Conservation (phyloP, 1,140 invertebrate genomes). For the Heliconius melpomene region DNA sequence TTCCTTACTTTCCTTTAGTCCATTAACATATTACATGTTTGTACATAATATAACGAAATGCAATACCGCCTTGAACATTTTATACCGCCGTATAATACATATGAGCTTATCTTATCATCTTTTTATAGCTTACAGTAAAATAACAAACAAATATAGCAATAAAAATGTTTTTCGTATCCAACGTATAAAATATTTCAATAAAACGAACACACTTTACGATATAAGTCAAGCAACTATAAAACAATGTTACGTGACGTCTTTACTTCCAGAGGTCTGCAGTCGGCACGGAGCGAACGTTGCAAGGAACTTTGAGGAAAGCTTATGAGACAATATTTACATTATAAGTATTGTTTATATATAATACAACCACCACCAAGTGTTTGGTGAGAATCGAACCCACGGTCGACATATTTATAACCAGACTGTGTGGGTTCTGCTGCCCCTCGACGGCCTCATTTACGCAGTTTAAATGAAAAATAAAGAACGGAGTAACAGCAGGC, state of each 20-base stretch:
- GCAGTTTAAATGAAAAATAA: no score
- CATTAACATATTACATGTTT: background rate
- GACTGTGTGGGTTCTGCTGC: no score
- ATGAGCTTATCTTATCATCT: slow-evolving; percentile 28
- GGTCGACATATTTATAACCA: no score
- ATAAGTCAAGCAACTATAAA: slow-evolving; percentile 29
- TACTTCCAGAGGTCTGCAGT: background rate
- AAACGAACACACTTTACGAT: slow-evolving; percentile 37
- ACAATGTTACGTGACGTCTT: slow-evolving; percentile 10
- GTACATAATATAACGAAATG: background rate
- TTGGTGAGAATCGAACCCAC: no score
- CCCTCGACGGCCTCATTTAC: no score
- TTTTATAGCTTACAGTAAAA: slow-evolving; percentile 30
- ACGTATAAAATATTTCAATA: slow-evolving; percentile 38
- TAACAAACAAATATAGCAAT: slow-evolving; percentile 34
- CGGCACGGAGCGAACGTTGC: background rate
- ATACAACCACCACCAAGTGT: no score
- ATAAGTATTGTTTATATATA: no score
- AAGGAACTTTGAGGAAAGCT: background rate
- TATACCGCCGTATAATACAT: slow-evolving; percentile 13
- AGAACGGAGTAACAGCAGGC: no score
- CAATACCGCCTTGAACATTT: slow-evolving; percentile 6
- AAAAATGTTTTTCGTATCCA: slow-evolving; percentile 36
- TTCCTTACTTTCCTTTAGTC: no score
- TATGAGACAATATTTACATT: background rate